These are phyloP conservation scores for Metallyticus violacea DNA, from an alignment of 2,888 invertebrate species.

Conservation along the genomic window DNA sequence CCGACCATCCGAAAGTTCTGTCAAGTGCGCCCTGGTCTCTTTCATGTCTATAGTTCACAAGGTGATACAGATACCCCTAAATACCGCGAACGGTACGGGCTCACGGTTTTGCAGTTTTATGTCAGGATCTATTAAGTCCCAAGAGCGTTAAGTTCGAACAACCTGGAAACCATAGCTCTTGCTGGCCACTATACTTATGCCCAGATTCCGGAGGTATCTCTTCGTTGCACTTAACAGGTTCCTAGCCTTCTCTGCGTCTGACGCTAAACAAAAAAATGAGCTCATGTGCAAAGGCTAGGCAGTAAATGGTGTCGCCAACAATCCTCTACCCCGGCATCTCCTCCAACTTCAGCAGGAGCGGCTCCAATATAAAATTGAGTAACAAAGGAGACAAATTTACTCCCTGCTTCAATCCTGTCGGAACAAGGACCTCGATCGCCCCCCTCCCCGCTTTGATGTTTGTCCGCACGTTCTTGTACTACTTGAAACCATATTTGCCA, in stretches of 20 bases:
- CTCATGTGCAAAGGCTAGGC: conserved; percentile 32
- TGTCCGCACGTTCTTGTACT: not conserved
- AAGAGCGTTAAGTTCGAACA: conserved; percentile 36
- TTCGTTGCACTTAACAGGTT: not conserved
- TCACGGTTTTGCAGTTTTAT: conserved; percentile 26
- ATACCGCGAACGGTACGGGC: not conserved
- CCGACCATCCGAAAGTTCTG: not conserved
- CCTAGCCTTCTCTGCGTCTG: not conserved
- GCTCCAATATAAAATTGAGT: conserved; percentile 31
- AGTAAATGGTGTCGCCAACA: not conserved
- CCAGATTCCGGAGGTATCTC: not conserved
- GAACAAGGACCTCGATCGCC: not conserved
- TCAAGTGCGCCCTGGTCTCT: not conserved
- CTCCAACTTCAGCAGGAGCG: conserved; percentile 17
- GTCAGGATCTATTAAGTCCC: conserved; percentile 39
- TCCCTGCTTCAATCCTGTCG: conserved; percentile 31
- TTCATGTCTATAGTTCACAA: not conserved
- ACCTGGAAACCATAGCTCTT: conserved; percentile 12
- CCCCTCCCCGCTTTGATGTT: not conserved
- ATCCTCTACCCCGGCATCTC: not conserved
- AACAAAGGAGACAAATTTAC: conserved; percentile 31
- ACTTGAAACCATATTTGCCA: conserved; percentile 20
- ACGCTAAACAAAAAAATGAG: conserved; percentile 25
- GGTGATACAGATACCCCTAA: conserved; percentile 10
- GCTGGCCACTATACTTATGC: conserved; percentile 13